Conservation (phyloP, 2,888 invertebrate genomes). For the Cacoxenus indagator region DNA sequence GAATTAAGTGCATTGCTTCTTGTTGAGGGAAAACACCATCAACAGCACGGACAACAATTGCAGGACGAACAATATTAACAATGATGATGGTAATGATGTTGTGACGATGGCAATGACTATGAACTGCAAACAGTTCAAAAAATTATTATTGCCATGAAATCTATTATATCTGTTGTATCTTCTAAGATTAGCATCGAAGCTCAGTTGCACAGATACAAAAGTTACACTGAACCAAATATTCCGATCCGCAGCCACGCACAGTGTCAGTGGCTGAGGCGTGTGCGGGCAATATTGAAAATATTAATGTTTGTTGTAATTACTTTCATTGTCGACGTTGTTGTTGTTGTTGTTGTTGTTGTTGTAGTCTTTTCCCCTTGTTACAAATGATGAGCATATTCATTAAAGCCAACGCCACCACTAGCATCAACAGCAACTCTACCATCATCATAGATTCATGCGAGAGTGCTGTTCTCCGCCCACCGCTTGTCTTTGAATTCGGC, state of each 20-base stretch:
- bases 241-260: no score
- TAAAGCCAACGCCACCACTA: constrained; percentile 23
- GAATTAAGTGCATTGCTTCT: constrained; percentile 59
- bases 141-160: neutral
- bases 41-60: neutral
- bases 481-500: neutral
- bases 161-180: neutral
- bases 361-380: constrained; percentile 38
- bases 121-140: constrained; percentile 2
- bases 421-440: constrained; percentile 23
- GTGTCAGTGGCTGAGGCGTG: neutral
- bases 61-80: no score
- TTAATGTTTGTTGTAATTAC: constrained; percentile 7
- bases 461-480: neutral
- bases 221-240: no score
- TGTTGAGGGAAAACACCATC: constrained; percentile 27
- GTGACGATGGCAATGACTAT: neutral
- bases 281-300: neutral
- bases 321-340: constrained; percentile 22
- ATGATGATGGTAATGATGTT: no score
- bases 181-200: neutral
- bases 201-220: neutral
- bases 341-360: constrained; percentile 18
- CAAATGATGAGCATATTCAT: constrained; percentile 36
- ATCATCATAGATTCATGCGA: neutral